Base-by-base conservation (phyloP, 2,113 vertebrate species). In the Egretta garzetta region DNA sequence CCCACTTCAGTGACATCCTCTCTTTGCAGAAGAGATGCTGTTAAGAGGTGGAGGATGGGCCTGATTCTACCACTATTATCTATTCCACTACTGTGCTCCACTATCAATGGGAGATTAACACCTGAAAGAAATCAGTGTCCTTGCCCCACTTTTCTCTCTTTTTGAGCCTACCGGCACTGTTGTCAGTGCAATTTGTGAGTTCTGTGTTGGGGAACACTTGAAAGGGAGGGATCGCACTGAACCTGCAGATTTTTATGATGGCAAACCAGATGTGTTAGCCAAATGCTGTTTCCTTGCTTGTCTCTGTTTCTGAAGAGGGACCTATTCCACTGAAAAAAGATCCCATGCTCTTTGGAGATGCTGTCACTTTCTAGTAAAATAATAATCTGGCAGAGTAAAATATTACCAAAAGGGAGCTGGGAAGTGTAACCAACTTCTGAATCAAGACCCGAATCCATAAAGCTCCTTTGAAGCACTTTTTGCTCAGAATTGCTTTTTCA, bases 341-440 rank as follows among this genome's bases (percentile, higher is more conserved):
- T 33, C 18, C 30, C 21, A 12, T 76, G 50, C 4, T n/a, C 6
- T 74, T 87, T 80, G 43, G 68, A 87, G 27, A 33, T 41, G 17
- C 24, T 66, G 33, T 76, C 35, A 19, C 41, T 84, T 93, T 86
- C 68, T 53, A 71, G 20, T 74, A 35, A 94, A 90, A 90, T 68
- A 82, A 60, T 74, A 93, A 68, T 94, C 67, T 50, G 15, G 3
- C 24, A 71, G 10, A 76, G 10, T 55, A 27, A 84, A 90, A 49
- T 71, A 80, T 68, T 67, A 56, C 30, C 19, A 62, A 72, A 86
- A 93, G 4, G 17, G 30, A 95, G 7, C 13, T 68, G 13, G 53
- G 14, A 82, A 88, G 62, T 17, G 10, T 24, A 88, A 70, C 45
- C 1, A 47, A 22, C 28, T 60, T 55, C 63, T 88, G 72, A 83